phyloP scores from a whole-genome alignment of 1,140 invertebrate species.

The Catajapyx aquilonaris region DNA sequence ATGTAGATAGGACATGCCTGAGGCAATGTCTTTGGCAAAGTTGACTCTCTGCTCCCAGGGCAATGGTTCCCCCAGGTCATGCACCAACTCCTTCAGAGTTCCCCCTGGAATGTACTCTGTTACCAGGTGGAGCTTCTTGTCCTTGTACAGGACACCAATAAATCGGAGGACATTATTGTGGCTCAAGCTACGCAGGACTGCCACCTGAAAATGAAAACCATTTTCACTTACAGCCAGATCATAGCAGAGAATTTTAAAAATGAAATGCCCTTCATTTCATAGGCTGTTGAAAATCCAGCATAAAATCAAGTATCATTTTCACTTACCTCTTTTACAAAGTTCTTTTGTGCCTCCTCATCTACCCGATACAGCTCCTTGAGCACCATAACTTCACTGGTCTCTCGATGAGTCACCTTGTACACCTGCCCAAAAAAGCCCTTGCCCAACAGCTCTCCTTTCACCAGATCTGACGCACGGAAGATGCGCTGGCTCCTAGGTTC shows the following conservation, averaged over 20 bases:
- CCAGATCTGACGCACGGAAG: constrained; percentile 70
- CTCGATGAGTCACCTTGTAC: constrained; percentile 70
- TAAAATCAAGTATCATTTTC: too few species aligned
- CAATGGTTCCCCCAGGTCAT: constrained; percentile 41
- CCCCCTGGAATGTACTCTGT: constrained; percentile 82
- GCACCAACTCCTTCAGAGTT: constrained; percentile 64
- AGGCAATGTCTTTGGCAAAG: constrained; percentile 75
- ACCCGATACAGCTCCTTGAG: constrained; percentile 82
- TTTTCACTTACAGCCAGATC: too few species aligned
- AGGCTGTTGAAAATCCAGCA: too few species aligned
- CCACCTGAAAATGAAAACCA: constrained; percentile 42
- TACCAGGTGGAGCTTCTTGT: constrained; percentile 71
- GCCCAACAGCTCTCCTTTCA: constrained; percentile 72
- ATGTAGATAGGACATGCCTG: constrained; percentile 84
- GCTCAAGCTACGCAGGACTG: constrained; percentile 62
- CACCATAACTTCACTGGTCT: constrained; percentile 84
- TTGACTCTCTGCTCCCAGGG: constrained; percentile 63
- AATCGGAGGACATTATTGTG: constrained; percentile 81
- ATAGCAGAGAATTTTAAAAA: too few species aligned
- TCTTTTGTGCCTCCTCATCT: constrained; percentile 81
- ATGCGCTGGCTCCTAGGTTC: constrained; percentile 60
- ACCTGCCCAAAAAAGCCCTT: constrained; percentile 87
- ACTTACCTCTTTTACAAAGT: constrained; percentile 82
- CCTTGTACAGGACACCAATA: constrained; percentile 83
- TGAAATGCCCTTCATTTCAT: too few species aligned